Base-by-base conservation (phyloP, 1,140 invertebrate genomes). In the Diachasma alloeum region DNA sequence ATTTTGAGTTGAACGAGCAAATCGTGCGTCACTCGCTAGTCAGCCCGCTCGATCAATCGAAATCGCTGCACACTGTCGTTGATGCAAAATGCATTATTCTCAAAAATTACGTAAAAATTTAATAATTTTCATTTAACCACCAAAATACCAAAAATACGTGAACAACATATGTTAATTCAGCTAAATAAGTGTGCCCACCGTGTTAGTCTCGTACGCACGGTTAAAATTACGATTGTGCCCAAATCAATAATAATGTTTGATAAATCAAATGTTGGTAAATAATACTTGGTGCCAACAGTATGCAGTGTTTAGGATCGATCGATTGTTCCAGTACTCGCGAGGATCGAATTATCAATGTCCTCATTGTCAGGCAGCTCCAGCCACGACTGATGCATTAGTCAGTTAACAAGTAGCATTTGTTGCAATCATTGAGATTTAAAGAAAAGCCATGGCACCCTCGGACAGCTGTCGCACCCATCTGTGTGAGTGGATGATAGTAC, bases 281-380 rank as follows among this genome's bases (percentile, higher is more conserved):
- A n/a, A 39, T 17, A 5, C 4, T 37, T 68, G 26, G 75, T 75
- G 79, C 66, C 48, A 77, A 80, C 79, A 80, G 79, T 80, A 77
- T 80, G 79, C 76, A 78, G 79, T 77, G 79, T 78, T 80, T 80
- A 78, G 70, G 79, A 80, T 80, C 79, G 76, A 80, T 80, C 79
- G 79, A 80, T 80, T 76, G 78, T 79, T 75, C 42, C 42, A 72
- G 59, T 39, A 66, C 74, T 66, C 19, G 75, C 75, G 69, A 72
- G 53, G 39, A 59, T 70, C 22, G 46, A 66, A 53, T 63, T 36
- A n/a, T 48, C 6, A 37, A 15, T 31, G 56, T 63, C 53, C 37
- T 63, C 44, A 71, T 63, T 17, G 4, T 15, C 37, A 68, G 15
- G 17, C 22, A 44, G 70, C 71, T 80, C 79, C 48, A 73, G 73